Evolutionary conservation across 2,888 invertebrate genomes (phyloP).

Genomic region (Synanthedon vespiformis): DNA sequence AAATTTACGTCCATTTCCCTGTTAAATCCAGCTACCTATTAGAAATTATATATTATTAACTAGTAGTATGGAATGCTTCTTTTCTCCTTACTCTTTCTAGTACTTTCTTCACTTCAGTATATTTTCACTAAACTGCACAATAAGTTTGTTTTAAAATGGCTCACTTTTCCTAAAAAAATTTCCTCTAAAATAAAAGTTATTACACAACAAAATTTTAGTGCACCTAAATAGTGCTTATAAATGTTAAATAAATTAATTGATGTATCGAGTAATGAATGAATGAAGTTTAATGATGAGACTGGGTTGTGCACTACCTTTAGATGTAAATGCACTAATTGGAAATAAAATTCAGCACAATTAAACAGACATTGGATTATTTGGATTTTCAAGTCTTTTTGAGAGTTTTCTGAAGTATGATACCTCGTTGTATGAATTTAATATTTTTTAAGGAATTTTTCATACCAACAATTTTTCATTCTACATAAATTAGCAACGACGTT

Average conservation of each 20-base stretch:
- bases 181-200: slow-evolving; percentile 23
- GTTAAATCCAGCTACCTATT: slow-evolving; percentile 70
- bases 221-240: slow-evolving; percentile 51
- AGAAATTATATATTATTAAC: slow-evolving; percentile 40
- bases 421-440: background rate
- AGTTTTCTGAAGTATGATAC: background rate
- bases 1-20: slow-evolving; percentile 66
- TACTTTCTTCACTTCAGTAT: slow-evolving; percentile 61
- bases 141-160: slow-evolving; percentile 68
- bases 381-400: background rate
- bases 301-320: slow-evolving; percentile 39
- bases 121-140: slow-evolving; percentile 63
- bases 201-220: slow-evolving; percentile 39
- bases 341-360: background rate
- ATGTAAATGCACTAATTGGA: slow-evolving; percentile 35
- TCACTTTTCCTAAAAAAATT: slow-evolving; percentile 64
- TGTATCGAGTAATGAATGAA: slow-evolving; percentile 28
- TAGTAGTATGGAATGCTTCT: slow-evolving; percentile 69
- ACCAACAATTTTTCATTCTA: background rate
- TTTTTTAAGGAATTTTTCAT: too few relatives aligned
- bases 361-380: background rate
- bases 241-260: slow-evolving; percentile 24
- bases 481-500: slow-evolving; percentile 18
- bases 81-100: slow-evolving; percentile 65
- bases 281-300: slow-evolving; percentile 20